Evolutionary conservation across 2,888 invertebrate genomes (phyloP), one percentile per base, ranked within the genome.

Genomic region (Dermolepida albohirtum): DNA sequence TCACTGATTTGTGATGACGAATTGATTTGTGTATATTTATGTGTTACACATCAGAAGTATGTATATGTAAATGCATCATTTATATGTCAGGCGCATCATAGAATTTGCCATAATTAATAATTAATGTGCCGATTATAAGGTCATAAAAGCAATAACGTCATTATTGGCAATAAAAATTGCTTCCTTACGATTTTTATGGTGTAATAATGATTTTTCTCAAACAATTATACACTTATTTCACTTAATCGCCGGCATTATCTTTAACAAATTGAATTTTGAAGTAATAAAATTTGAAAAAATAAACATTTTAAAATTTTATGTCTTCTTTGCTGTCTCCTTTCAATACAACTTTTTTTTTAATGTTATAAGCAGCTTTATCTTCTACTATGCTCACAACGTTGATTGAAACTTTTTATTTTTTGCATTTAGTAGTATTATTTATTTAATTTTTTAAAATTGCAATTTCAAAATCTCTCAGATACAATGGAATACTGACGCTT

Each of bases 131-230:
- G 59, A 54, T 64, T 54, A 64, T 43, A 17, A 44, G 43, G 43
- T 44, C 43, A 64, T 64, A 64, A 64, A 64, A 64, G 64, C 44
- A 64, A 64, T 64, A 51, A 50, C 51, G 51, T 64, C 50, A 51
- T 64, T 64, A 54, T 64, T 64, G 54, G 52, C 44, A 52, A 52
- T 54, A 52, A 64, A 54, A 64, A 64, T 54, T 43, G 47, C 47
- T 64, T 64, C 54, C 52, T 52, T 64, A 64, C 34, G 64, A 64
- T 64, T 64, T 64, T 64, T 52, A 64, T 64, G 39, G 51, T 44
- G 64, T 34, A 41, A 64, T 64, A 64, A 64, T 54, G 34, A 34
- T 43, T 52, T 17, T 62, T 62, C 47, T 47, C 52, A 52, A 52
- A 64, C 64, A 64, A 64, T 64, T 64, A 64, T 47, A 54, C 49